Conservation (phyloP, 2,797 vertebrate genomes). For the Lagorchestes hirsutus region DNA sequence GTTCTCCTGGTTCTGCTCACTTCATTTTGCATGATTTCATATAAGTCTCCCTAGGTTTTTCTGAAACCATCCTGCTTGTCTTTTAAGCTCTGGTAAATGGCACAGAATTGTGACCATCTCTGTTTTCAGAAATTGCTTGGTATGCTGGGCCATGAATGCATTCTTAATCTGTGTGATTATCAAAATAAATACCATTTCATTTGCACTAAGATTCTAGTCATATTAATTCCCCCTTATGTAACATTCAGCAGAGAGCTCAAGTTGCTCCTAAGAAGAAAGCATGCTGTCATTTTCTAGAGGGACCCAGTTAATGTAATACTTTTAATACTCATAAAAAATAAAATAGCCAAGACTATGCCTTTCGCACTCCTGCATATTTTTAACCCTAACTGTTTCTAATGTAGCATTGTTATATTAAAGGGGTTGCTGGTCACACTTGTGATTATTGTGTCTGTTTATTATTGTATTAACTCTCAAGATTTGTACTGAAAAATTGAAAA, state of each 20-base stretch:
- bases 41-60: not conserved
- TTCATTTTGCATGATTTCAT: not conserved
- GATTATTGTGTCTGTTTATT: constrained; percentile 5
- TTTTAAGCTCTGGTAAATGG: constrained; percentile 34
- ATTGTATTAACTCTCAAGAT: constrained; percentile 22
- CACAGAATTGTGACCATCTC: not conserved
- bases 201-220: constrained; percentile 32
- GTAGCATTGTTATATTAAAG: constrained; percentile 12
- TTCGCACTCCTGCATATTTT: not conserved
- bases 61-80: not conserved
- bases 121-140: constrained; percentile 10
- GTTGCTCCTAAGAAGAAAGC: constrained; percentile 50
- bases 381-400: constrained; percentile 9
- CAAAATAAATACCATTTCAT: constrained; percentile 44
- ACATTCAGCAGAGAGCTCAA: constrained; percentile 49
- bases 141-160: constrained; percentile 25
- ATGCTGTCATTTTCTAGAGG: not conserved
- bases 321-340: constrained; percentile 20
- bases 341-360: not conserved
- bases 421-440: constrained; percentile 13
- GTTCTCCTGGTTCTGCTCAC: not conserved
- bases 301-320: not conserved
- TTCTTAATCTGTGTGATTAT: not conserved
- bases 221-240: constrained; percentile 47
- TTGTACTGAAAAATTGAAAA: constrained; percentile 30